Base-by-base conservation (phyloP, 1,140 invertebrate species). In the Drosophila sproati region DNA sequence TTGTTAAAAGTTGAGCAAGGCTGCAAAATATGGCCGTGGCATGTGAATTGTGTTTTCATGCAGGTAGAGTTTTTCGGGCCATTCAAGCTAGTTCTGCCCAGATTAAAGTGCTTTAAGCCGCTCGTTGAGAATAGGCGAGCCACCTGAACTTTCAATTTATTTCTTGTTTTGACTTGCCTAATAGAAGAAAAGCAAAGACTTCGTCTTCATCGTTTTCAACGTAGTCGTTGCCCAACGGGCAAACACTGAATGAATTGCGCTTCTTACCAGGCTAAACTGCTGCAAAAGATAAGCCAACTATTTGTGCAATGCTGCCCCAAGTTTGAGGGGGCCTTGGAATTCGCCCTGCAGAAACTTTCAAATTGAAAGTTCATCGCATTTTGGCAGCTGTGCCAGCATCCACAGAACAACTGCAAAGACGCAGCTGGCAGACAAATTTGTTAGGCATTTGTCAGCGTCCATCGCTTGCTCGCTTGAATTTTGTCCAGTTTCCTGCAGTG, bases 111-210 rank as follows among this genome's bases (percentile, higher is more conserved):
- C 57, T 69, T 69, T 63, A 80, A 81, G 82, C 39, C n/a, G 39
- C 39, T 43, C 10, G 39, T 43, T 43, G 20, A 56, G 31, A 32
- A 20, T 10, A 31, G 47, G 43, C 43, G 68, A 12, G 43, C 31
- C 71, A 87, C 75, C 82, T 82, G 82, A 78, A 77, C 59, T 78
- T 82, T 75, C 82, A 87, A 86, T 87, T 82, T 78, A 87, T 76
- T 73, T 78, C 63, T 69, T 87, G 71, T 73, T 82, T 78, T 81
- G 60, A 67, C 51, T 76, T 54, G 78, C 71, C 82, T 78, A 78
- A 75, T 78, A 86, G 66, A 79, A 73, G 80, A 12, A 81, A 72
- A 75, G 78, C 64, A 74, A 71, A 66, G 39, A n/a, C 39, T 43
- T 43, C 39, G 39, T n/a, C 39, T 41, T 41, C 39, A 3, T 41